Conservation (phyloP, 2,113 vertebrate genomes). For the Notarius quadriscutis region DNA sequence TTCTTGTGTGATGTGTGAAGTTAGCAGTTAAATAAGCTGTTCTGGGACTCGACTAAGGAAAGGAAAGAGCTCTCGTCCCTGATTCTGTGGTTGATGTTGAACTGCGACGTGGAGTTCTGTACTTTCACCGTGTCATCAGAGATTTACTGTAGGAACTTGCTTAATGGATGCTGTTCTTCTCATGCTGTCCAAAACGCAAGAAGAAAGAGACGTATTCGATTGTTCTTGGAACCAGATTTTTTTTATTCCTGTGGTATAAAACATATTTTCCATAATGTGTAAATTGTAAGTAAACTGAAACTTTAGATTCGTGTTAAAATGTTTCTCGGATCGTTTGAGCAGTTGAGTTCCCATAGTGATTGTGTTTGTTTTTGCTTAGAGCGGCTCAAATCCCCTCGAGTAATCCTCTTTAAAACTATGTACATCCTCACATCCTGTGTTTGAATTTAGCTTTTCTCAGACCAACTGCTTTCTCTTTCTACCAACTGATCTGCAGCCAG, state of each 20-base stretch:
- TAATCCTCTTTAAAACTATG: conserved; percentile 35
- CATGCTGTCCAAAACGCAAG: conserved; percentile 11
- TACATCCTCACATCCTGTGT: conserved; percentile 52
- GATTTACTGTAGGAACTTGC: conserved; percentile 32
- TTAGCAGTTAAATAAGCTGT: conserved; percentile 7
- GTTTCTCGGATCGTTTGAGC: background rate
- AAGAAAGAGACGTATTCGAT: background rate
- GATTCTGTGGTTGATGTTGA: conserved; percentile 13
- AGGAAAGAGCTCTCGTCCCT: background rate
- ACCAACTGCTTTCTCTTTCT: conserved; percentile 10
- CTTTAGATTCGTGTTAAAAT: conserved; percentile 4
- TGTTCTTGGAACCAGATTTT: background rate
- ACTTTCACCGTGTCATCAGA: background rate
- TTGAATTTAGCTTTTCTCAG: conserved; percentile 42
- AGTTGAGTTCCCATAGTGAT: conserved; percentile 19
- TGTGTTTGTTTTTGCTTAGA: conserved; percentile 23
- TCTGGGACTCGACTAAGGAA: background rate
- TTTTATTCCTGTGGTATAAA: background rate
- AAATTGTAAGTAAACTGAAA: background rate
- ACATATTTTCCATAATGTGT: background rate
- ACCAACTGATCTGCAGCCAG: conserved; percentile 32
- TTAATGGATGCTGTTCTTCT: conserved; percentile 22
- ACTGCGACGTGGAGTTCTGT: background rate
- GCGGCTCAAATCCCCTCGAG: conserved; percentile 28
- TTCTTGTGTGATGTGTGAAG: conserved; percentile 14